These are phyloP conservation scores for Halocynthia aurantium DNA, from an alignment of 23 tunicate genomes.

Conservation along the genomic window DNA sequence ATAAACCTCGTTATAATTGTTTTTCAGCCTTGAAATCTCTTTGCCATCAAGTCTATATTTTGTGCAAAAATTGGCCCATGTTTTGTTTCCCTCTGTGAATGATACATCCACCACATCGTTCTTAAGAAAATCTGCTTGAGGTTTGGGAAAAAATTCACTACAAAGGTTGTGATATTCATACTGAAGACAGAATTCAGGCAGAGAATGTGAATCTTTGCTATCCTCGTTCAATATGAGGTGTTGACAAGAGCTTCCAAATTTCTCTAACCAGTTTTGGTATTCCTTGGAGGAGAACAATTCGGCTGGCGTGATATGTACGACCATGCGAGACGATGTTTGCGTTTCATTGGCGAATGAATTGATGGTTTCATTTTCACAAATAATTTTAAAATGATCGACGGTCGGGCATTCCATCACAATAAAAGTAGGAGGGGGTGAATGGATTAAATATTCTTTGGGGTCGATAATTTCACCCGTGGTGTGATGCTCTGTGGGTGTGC, in stretches of 20 bases:
- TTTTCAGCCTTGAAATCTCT: too few relatives aligned
- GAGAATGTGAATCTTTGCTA: not conserved
- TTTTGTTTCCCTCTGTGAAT: too few relatives aligned
- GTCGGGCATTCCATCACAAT: constrained; percentile 29
- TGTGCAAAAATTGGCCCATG: too few relatives aligned
- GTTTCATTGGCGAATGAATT: not conserved
- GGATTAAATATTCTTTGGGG: too few relatives aligned
- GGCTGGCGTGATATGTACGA: constrained; percentile 24
- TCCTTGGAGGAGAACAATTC: not conserved
- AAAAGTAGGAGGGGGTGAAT: not conserved
- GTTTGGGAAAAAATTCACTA: too few relatives aligned
- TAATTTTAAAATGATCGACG: constrained; percentile 3
- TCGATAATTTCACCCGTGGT: too few relatives aligned
- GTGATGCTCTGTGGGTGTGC: too few relatives aligned
- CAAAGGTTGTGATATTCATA: too few relatives aligned
- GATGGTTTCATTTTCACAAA: not conserved
- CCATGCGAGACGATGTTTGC: not conserved
- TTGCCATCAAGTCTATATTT: too few relatives aligned
- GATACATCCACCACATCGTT: too few relatives aligned
- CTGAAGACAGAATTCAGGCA: not conserved
- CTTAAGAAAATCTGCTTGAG: too few relatives aligned
- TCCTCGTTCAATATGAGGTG: constrained; percentile 16
- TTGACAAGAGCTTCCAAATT: constrained; percentile 1
- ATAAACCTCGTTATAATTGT: too few relatives aligned
- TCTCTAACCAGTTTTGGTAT: constrained; percentile 31